Percentiles rank a stretch among this genome's conserved stretches.
Evolutionary conservation across 2,113 vertebrate species (phyloP).

Genomic region (Acinonyx jubatus): DNA sequence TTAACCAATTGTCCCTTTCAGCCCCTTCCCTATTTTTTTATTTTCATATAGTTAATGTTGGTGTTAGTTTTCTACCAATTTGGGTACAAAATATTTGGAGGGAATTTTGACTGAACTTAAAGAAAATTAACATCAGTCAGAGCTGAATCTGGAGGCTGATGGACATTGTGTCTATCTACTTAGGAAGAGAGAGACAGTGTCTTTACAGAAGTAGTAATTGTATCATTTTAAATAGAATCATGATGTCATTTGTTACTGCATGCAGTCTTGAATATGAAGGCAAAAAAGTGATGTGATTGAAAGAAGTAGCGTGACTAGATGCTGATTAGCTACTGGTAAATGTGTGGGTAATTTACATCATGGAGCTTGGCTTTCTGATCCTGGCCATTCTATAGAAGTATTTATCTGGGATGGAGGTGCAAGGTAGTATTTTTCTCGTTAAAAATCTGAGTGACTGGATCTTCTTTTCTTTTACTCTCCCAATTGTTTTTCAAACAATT

Average conservation of each 20-base stretch:
- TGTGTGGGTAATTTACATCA: background rate
- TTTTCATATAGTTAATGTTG: background rate
- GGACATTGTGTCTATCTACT: background rate
- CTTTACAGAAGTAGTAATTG: background rate
- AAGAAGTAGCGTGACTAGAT: background rate
- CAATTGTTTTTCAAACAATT: background rate
- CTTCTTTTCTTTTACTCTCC: background rate
- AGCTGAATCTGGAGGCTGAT: background rate
- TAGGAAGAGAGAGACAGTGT: background rate
- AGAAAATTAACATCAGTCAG: background rate
- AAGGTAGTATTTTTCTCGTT: background rate
- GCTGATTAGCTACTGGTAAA: background rate
- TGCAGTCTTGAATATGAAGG: background rate
- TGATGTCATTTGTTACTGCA: background rate
- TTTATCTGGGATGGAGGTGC: background rate
- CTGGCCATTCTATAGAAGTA: background rate
- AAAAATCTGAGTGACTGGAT: background rate
- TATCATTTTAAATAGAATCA: background rate
- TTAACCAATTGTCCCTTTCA: background rate
- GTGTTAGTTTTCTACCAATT: background rate
- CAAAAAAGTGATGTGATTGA: background rate
- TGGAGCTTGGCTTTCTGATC: background rate
- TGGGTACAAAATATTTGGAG: background rate
- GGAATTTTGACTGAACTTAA: background rate
- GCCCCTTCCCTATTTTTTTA: background rate